phyloP scores from a whole-genome alignment of 2,113 vertebrate genomes.

The Anhinga rufa region DNA sequence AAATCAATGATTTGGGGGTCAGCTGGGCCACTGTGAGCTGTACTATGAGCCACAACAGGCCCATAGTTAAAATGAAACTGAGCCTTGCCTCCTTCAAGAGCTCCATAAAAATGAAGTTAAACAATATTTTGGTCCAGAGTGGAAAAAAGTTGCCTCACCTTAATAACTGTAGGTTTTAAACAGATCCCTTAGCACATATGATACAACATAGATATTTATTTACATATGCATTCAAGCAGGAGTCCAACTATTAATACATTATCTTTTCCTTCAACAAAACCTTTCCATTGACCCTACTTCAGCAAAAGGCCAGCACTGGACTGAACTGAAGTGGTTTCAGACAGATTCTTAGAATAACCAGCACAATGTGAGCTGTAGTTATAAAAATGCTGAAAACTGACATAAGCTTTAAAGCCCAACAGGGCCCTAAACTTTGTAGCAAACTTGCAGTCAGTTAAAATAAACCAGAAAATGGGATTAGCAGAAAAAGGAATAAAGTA shows the following conservation, averaged over 20 bases:
- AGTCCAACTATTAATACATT: background rate
- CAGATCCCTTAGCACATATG: background rate
- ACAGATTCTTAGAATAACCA: background rate
- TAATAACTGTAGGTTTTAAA: background rate
- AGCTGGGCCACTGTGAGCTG: background rate
- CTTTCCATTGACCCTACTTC: background rate
- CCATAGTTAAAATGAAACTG: constrained; percentile 17
- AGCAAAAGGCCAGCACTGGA: background rate
- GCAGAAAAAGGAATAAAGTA: constrained; percentile 27
- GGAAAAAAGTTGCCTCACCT: background rate
- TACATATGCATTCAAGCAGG: background rate
- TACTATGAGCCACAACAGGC: constrained; percentile 3
- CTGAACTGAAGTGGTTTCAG: background rate
- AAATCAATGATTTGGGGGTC: background rate
- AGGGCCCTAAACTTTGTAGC: constrained; percentile 1
- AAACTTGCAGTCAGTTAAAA: constrained; percentile 1
- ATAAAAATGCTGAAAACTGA: constrained; percentile 36
- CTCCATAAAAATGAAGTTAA: constrained; percentile 13
- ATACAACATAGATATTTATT: background rate
- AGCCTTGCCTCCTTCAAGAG: background rate
- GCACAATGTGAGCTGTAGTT: background rate
- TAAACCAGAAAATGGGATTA: constrained; percentile 48
- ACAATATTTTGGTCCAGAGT: background rate
- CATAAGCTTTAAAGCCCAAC: constrained; percentile 15
- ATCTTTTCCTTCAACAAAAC: background rate